phyloP scores from a whole-genome alignment of 1,140 invertebrate species.

The Phymastichus coffea region DNA sequence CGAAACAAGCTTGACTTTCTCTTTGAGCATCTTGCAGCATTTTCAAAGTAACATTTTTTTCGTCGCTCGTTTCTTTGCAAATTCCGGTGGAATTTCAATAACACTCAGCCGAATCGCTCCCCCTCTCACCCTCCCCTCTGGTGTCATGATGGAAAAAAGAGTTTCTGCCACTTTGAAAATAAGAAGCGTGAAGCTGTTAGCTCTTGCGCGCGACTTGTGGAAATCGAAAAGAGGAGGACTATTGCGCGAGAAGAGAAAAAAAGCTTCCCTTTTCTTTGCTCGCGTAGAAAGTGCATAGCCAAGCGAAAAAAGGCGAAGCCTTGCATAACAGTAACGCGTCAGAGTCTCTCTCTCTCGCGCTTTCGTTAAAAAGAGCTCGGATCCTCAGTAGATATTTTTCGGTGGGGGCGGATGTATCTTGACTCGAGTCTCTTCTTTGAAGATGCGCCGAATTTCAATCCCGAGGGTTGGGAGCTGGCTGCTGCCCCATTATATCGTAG shows the following conservation, averaged over 20 bases:
- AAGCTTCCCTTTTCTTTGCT: not conserved
- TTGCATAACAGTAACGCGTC: conserved; percentile 2
- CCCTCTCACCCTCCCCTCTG: too few species aligned
- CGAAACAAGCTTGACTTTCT: not conserved
- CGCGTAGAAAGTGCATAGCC: conserved; percentile 22
- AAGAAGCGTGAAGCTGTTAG: conserved; percentile 17
- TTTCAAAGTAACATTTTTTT: not conserved
- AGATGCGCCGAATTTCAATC: conserved; percentile 22
- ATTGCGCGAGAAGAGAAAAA: conserved; percentile 6
- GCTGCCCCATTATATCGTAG: conserved; percentile 31
- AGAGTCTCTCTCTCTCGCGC: not conserved
- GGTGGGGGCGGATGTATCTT: conserved; percentile 9
- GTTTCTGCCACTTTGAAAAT: too few species aligned
- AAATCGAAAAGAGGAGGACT: not conserved
- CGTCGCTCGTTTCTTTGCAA: too few species aligned
- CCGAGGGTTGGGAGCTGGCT: not conserved
- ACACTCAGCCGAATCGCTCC: too few species aligned
- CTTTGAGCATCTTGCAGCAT: not conserved
- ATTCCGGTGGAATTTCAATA: too few species aligned
- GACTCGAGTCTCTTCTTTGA: conserved; percentile 28
- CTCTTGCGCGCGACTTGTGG: not conserved
- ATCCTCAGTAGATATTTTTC: too few species aligned
- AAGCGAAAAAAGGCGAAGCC: conserved; percentile 17
- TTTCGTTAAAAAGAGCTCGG: not conserved
- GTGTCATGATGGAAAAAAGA: too few species aligned